Evolutionary conservation across 2,888 invertebrate species (phyloP).

Genomic region (Nephrotoma guestfalica): DNA sequence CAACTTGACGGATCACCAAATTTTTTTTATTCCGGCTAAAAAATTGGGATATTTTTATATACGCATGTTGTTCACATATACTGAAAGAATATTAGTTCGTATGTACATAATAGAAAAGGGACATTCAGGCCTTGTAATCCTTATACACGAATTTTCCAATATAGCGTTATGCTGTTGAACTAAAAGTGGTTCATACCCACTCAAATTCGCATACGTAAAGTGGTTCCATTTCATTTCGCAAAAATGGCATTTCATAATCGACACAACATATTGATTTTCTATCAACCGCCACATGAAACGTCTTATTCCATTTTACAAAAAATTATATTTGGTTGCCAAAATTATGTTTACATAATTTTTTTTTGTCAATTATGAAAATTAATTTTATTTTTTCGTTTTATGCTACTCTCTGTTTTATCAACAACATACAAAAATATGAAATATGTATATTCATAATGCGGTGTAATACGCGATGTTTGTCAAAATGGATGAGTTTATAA

Average conservation of each 20-base stretch:
- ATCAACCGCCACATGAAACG: neutral
- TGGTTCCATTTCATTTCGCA: neutral
- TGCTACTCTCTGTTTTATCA: neutral
- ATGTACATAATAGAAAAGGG: neutral
- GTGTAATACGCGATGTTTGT: neutral
- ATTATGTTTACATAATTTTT: neutral
- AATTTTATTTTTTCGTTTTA: neutral
- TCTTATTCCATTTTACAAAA: neutral
- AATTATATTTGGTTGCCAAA: neutral
- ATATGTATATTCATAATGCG: neutral
- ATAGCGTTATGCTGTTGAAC: neutral
- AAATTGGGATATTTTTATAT: neutral
- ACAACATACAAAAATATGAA: neutral
- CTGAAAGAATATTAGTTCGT: too few species aligned
- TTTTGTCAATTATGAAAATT: neutral
- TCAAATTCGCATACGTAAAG: neutral
- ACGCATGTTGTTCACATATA: neutral
- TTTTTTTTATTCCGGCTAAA: slow-evolving; percentile 8
- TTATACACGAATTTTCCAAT: neutral
- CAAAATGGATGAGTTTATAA: neutral
- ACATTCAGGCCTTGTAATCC: neutral
- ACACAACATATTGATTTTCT: neutral
- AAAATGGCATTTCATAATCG: neutral
- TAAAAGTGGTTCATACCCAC: neutral
- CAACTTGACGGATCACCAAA: slow-evolving; percentile 35